A percentile compares a stretch with the other conserved stretches of the same genome.
phyloP scores from a whole-genome alignment of 2,888 invertebrate genomes.

The Papilio protenor region DNA sequence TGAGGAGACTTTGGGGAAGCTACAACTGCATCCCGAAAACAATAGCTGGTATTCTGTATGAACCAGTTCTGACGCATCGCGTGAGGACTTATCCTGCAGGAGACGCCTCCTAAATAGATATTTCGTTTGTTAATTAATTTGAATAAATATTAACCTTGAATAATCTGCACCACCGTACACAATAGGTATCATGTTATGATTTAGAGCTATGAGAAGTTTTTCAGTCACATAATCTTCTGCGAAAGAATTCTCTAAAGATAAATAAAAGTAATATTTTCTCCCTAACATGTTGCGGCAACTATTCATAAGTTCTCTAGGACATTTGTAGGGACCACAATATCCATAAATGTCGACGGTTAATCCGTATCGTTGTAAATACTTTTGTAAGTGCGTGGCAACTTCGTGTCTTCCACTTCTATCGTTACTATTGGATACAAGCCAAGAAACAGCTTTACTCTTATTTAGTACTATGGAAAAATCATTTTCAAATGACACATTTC shows the following conservation, averaged over 20 bases:
- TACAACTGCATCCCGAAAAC: too few species aligned
- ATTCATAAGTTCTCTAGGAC: slow-evolving; percentile 55
- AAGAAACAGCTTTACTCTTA: slow-evolving; percentile 73
- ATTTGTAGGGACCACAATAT: slow-evolving; percentile 73
- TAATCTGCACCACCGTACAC: slow-evolving; percentile 88
- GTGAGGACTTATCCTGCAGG: too few species aligned
- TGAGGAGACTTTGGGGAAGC: too few species aligned
- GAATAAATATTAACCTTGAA: slow-evolving; percentile 61
- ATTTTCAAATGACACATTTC: slow-evolving; percentile 52
- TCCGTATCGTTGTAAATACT: slow-evolving; percentile 55
- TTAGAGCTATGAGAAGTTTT: slow-evolving; percentile 85
- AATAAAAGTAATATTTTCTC: slow-evolving; percentile 88
- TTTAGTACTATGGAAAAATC: slow-evolving; percentile 56
- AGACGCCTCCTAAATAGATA: too few species aligned
- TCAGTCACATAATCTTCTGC: slow-evolving; percentile 82
- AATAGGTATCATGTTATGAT: slow-evolving; percentile 86
- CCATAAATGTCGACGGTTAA: slow-evolving; percentile 82
- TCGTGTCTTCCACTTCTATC: slow-evolving; percentile 61
- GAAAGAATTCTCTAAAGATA: slow-evolving; percentile 89
- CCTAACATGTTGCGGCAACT: slow-evolving; percentile 69
- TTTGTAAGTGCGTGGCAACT: slow-evolving; percentile 58
- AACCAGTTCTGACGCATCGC: too few species aligned
- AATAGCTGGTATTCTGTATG: too few species aligned
- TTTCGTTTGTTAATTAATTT: background rate
- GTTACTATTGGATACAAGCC: slow-evolving; percentile 74